A percentile compares a stretch with the other conserved stretches of the same genome.
phyloP scores from a whole-genome alignment of 1,140 invertebrate genomes.

The Trichonephila inaurata region DNA sequence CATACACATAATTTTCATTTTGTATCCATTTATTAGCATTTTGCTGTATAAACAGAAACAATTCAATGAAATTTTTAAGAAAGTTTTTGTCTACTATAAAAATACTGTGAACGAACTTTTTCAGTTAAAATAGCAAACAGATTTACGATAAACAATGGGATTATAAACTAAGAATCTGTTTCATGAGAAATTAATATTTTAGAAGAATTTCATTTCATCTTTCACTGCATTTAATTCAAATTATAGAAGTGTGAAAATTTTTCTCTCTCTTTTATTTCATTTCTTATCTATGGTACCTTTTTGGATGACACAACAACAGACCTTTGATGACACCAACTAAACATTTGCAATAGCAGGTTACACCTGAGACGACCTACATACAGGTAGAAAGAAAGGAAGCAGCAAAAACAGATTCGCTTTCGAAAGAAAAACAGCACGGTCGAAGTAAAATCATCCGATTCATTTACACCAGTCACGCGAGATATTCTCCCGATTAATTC shows the following conservation, averaged over 20 bases:
- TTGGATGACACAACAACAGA: not conserved
- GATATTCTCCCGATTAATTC: not conserved
- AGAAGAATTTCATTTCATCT: not conserved
- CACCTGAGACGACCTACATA: conserved; percentile 47
- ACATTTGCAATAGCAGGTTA: conserved; percentile 29
- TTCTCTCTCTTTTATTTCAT: not conserved
- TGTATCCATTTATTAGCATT: too few relatives aligned
- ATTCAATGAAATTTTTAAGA: too few relatives aligned
- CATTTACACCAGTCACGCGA: conserved; percentile 17
- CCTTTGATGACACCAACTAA: conserved; percentile 31
- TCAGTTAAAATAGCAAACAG: too few relatives aligned
- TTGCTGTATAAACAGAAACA: too few relatives aligned
- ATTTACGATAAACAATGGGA: too few relatives aligned
- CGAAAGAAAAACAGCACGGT: not conserved
- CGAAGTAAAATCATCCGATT: not conserved
- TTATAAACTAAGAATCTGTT: too few relatives aligned
- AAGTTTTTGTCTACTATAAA: too few relatives aligned
- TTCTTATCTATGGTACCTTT: not conserved
- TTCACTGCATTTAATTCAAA: not conserved
- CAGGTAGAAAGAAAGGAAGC: not conserved
- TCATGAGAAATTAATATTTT: not conserved
- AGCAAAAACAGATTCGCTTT: conserved; percentile 4
- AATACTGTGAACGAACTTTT: too few relatives aligned
- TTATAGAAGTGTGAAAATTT: not conserved
- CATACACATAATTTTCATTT: too few relatives aligned